Conservation (phyloP, 1,140 invertebrate species). For the Drosophila burlai region DNA sequence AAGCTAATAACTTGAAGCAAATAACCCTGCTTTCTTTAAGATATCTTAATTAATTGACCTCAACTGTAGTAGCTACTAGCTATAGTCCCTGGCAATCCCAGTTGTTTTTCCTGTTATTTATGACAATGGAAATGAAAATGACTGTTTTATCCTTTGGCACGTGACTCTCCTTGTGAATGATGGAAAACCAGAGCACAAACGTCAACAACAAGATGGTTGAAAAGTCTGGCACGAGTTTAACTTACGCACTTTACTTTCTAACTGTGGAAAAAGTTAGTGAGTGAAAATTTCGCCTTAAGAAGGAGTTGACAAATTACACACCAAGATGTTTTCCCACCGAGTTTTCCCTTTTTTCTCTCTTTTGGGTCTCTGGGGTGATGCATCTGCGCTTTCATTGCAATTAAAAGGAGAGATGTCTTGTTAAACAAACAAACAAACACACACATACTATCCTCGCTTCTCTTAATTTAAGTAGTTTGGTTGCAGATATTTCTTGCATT, state of each 20-base stretch:
- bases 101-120: slow-evolving; percentile 60
- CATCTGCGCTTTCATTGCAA: slow-evolving; percentile 66
- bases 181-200: slow-evolving; percentile 38
- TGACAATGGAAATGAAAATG: slow-evolving; percentile 52
- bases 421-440: slow-evolving; percentile 11
- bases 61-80: slow-evolving; percentile 5
- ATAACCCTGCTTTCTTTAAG: too few species aligned
- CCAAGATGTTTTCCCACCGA: slow-evolving; percentile 40
- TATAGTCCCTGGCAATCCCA: slow-evolving; percentile 21
- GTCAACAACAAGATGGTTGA: slow-evolving; percentile 23
- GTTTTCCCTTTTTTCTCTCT: not conserved
- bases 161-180: slow-evolving; percentile 49
- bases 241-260: slow-evolving; percentile 59
- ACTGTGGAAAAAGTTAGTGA: slow-evolving; percentile 41
- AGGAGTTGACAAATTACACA: slow-evolving; percentile 40
- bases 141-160: slow-evolving; percentile 66
- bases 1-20: too few species aligned
- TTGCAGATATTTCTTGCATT: slow-evolving; percentile 10
- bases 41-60: not conserved
- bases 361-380: slow-evolving; percentile 8
- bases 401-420: slow-evolving; percentile 67
- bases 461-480: slow-evolving; percentile 11
- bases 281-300: slow-evolving; percentile 35
- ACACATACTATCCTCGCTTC: not conserved
- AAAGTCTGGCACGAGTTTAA: slow-evolving; percentile 12